A percentile compares a stretch with the other conserved stretches of the same genome.
Evolutionary conservation across 2,113 vertebrate species (phyloP).

Genomic region (Ciconia stormi): DNA sequence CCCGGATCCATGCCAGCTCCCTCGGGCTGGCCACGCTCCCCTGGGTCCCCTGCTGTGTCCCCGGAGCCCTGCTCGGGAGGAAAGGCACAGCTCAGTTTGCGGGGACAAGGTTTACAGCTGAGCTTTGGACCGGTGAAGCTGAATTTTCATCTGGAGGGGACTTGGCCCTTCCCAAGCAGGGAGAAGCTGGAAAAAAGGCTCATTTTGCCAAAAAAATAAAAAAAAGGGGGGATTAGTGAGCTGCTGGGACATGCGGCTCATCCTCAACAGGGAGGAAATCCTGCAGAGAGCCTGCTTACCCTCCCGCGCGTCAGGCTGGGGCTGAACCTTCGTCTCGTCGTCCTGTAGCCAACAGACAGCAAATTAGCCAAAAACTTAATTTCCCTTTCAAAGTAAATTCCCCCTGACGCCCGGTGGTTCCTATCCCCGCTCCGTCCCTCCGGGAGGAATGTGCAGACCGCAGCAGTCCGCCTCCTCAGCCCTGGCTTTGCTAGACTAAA

Average conservation of each 20-base stretch:
- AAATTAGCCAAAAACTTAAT: background rate
- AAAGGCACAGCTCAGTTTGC: background rate
- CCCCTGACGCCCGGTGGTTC: fast-evolving
- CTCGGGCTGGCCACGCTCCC: background rate
- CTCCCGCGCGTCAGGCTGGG: fast-evolving
- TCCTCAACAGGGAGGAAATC: background rate
- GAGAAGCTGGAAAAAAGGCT: background rate
- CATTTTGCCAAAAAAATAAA: background rate
- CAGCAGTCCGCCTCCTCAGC: background rate
- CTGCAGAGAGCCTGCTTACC: background rate
- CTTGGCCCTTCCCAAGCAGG: background rate
- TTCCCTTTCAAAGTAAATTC: background rate
- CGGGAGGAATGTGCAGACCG: background rate
- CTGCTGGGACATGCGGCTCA: fast-evolving
- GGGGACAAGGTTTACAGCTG: background rate
- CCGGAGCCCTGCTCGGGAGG: fast-evolving
- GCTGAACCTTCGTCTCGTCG: background rate
- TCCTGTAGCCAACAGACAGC: background rate
- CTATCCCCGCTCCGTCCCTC: background rate
- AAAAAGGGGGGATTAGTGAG: background rate
- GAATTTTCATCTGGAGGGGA: background rate
- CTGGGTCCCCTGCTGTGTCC: no score
- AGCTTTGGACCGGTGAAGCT: background rate
- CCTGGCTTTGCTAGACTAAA: background rate
- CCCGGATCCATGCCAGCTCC: fast-evolving